These are phyloP conservation scores for Drosophila jambulina DNA, from an alignment of 1,140 invertebrate species.

Conservation along the genomic window DNA sequence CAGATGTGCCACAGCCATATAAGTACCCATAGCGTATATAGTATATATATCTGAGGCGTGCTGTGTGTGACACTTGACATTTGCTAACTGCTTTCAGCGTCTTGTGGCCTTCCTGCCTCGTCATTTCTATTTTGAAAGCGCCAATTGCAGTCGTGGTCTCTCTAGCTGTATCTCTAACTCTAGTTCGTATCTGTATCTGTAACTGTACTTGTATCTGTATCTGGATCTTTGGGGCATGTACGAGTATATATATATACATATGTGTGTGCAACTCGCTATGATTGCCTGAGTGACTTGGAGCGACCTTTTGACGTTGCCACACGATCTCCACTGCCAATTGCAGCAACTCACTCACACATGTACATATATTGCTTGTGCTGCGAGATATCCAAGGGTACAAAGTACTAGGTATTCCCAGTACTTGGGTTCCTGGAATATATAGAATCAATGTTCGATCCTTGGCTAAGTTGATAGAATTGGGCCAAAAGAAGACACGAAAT, in stretches of 20 bases:
- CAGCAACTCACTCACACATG: slow-evolving; percentile 14
- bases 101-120: slow-evolving; percentile 27
- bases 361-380: slow-evolving; percentile 5
- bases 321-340: slow-evolving; percentile 34
- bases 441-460: neutral
- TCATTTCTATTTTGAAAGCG: slow-evolving; percentile 73
- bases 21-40: neutral
- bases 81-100: slow-evolving; percentile 52
- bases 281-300: slow-evolving; percentile 33
- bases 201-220: slow-evolving; percentile 1
- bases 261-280: slow-evolving; percentile 1
- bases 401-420: neutral
- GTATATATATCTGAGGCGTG: slow-evolving; percentile 16
- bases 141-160: slow-evolving; percentile 36
- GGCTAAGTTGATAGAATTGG: neutral
- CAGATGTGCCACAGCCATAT: slow-evolving; percentile 35
- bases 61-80: slow-evolving; percentile 68
- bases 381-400: neutral
- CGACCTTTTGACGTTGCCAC: slow-evolving; percentile 50
- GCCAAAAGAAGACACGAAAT: neutral
- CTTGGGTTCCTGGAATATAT: neutral
- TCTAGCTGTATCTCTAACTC: neutral
- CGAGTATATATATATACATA: neutral
- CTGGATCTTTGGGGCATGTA: slow-evolving; percentile 2
- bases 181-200: slow-evolving; percentile 9